Evolutionary conservation across 2,888 invertebrate species (phyloP).

Genomic region (Gortyna flavago): DNA sequence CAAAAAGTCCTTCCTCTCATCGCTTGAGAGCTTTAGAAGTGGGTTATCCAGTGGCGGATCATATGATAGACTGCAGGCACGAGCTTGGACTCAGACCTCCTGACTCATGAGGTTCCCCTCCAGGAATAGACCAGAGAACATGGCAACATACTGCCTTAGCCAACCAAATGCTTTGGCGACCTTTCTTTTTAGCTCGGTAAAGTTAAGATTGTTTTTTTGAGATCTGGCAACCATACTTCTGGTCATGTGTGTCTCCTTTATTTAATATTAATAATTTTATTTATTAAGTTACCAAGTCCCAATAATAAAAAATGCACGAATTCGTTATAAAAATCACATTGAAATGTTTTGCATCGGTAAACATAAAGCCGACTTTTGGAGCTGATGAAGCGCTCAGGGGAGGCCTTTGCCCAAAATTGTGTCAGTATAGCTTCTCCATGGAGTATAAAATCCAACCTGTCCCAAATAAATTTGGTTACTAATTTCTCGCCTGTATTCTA

Average conservation of each 20-base stretch:
- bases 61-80: constrained; percentile 5
- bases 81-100: constrained; percentile 31
- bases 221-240: not conserved
- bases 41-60: constrained; percentile 51
- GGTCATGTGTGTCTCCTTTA: constrained; percentile 10
- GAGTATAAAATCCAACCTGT: not conserved
- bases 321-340: not conserved
- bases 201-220: not conserved
- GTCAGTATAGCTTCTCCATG: not conserved
- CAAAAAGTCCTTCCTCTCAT: constrained; percentile 15
- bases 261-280: not conserved
- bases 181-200: constrained; percentile 21
- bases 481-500: not conserved
- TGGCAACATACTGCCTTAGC: not conserved
- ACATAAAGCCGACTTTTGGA: not conserved
- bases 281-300: constrained; percentile 5
- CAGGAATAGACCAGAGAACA: constrained; percentile 35
- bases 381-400: constrained; percentile 4
- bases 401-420: constrained; percentile 6
- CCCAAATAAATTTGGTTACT: not conserved
- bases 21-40: constrained; percentile 20
- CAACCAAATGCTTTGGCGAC: constrained; percentile 3
- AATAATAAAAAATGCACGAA: not conserved
- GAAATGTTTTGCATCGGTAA: not conserved
- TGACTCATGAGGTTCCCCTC: constrained; percentile 56